Conservation (phyloP, 2,113 vertebrate genomes). For the Mormyrus iriodes region DNA sequence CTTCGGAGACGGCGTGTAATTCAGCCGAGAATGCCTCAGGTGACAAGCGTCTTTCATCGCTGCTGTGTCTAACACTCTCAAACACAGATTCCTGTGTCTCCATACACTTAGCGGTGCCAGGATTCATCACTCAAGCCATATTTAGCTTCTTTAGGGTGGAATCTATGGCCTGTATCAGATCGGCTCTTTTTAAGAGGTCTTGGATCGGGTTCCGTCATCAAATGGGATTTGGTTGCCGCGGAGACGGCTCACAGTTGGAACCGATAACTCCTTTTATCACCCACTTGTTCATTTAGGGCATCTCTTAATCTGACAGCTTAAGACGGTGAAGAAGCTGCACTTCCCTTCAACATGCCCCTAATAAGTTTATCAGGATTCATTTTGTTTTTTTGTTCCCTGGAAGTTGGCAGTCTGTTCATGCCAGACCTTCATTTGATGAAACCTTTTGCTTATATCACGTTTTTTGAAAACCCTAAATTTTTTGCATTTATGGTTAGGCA, state of each 20-base stretch:
- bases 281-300: constrained; percentile 1
- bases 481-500: background rate
- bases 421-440: background rate
- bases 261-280: background rate
- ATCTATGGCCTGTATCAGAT: constrained; percentile 5
- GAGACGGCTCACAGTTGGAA: background rate
- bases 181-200: background rate
- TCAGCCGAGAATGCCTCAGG: background rate
- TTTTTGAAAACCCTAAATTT: background rate
- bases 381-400: background rate
- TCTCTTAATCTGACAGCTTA: constrained; percentile 1
- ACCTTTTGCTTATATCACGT: background rate
- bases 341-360: background rate
- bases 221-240: background rate
- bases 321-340: background rate
- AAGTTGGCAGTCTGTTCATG: background rate
- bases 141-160: background rate
- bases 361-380: background rate
- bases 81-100: background rate
- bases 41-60: background rate
- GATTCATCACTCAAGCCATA: background rate
- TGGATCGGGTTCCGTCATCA: background rate
- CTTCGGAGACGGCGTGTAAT: background rate
- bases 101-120: background rate
- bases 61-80: background rate